These are phyloP conservation scores for Vireo altiloquus DNA, from an alignment of 2,113 vertebrate species.

Conservation along the genomic window DNA sequence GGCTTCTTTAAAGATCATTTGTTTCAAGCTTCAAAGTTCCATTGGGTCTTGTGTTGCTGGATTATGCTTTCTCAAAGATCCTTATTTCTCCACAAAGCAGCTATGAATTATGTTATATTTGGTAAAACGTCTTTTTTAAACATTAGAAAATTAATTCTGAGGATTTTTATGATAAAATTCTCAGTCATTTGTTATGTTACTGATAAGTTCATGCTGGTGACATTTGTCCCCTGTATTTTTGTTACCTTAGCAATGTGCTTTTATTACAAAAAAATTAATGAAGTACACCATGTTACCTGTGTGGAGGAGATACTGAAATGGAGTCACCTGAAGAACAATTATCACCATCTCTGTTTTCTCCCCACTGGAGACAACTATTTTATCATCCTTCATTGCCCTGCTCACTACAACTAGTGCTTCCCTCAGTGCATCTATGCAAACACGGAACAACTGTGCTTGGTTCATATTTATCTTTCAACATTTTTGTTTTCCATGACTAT, in stretches of 20 bases:
- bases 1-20: not conserved
- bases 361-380: not conserved
- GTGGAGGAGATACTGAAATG: not conserved
- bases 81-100: not conserved
- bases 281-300: not conserved
- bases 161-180: not conserved
- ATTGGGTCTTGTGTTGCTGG: not conserved
- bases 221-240: not conserved
- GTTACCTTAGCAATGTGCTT: not conserved
- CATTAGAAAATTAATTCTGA: not conserved
- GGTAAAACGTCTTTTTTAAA: not conserved
- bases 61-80: not conserved
- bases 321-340: not conserved
- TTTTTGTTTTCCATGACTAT: not conserved
- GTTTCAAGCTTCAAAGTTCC: not conserved
- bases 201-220: not conserved
- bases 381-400: not conserved
- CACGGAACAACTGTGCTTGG: not conserved
- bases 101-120: not conserved
- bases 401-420: not conserved
- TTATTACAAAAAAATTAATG: not conserved
- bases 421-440: not conserved
- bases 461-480: not conserved
- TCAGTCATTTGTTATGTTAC: not conserved
- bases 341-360: not conserved